Evolutionary conservation across 2,888 invertebrate species (phyloP), one percentile per base, ranked within the genome.

Genomic region (Volucella bombylans): DNA sequence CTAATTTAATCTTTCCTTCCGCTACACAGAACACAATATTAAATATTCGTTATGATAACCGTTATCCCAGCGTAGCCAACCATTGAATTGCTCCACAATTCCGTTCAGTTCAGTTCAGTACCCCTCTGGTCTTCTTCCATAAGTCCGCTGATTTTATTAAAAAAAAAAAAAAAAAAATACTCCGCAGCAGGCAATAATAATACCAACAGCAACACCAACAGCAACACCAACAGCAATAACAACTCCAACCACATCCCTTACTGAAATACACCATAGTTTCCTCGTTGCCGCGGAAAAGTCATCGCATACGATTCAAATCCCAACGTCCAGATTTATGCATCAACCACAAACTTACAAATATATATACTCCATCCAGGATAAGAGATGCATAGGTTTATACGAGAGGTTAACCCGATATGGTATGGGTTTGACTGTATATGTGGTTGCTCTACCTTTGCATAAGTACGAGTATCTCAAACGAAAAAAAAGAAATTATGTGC

Each of bases 1-100:
- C 69, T 74, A 83, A 74, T 83, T 83, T 83, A 83, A 83, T 79
- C 74, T 83, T 69, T 79, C 79, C 59, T 83, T 83, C 79, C 79
- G 83, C 83, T 80, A 71, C 74, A 71, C 55, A 82, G 79, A 80
- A 83, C 65, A 67, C 74, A 71, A 80, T 83, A 74, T 83, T 83
- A 79, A 83, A 79, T 79, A 83, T 83, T 79, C 83, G 71, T 71
- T 79, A 71, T 83, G 83, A 79, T 83, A 74, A 79, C 74, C 79
- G 74, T 74, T 61, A 49, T 71, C 65, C 61, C 49, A 55, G 80
- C 49, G 79, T 55, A 83, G 69, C 52, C 79, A 71, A 71, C 74
- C 79, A 83, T 80, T 83, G 79, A 74, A 62, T 69, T 73, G 61
- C 65, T 55, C 43, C 1, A 12, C 9, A 14, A 10, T 52, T 4